A percentile compares a stretch with the other conserved stretches of the same genome.
phyloP scores from a whole-genome alignment of 23 tunicate genomes.

The Halocynthia aurantium region DNA sequence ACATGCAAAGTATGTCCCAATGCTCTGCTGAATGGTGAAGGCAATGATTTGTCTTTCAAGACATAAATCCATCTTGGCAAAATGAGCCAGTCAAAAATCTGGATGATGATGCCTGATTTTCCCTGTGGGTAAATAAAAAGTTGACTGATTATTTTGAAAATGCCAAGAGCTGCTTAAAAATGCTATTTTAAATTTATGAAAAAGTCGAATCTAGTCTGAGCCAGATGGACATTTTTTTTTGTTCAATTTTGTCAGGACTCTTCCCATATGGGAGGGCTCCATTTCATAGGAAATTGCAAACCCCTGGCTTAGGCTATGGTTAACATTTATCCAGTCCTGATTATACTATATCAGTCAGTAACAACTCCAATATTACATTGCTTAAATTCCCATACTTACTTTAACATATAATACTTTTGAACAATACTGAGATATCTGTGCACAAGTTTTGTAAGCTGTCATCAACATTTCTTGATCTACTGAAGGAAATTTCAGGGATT shows the following conservation, averaged over 20 bases:
- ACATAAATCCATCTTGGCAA: conserved; percentile 10
- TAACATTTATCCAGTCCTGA: no score
- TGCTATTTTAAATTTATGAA: no score
- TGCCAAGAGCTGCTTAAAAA: no score
- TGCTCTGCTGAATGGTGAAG: neutral
- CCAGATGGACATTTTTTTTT: no score
- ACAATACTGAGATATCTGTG: conserved; percentile 11
- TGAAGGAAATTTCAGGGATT: neutral
- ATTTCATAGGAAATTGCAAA: no score
- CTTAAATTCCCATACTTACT: neutral
- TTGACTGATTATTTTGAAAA: no score
- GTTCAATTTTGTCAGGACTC: no score
- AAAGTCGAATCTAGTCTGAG: no score
- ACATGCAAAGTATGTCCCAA: neutral
- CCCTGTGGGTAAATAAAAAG: neutral
- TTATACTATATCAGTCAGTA: no score
- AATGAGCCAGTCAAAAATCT: neutral
- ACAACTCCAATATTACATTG: neutral
- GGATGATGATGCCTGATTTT: neutral
- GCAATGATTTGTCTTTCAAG: neutral
- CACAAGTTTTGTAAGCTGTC: conserved; percentile 13
- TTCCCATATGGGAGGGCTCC: no score
- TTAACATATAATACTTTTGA: conserved; percentile 3
- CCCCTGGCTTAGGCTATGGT: no score
- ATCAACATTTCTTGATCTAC: neutral